A percentile compares a stretch with the other conserved stretches of the same genome.
phyloP scores from a whole-genome alignment of 1,140 invertebrate species.

The Holcopasites calliopsidis region DNA sequence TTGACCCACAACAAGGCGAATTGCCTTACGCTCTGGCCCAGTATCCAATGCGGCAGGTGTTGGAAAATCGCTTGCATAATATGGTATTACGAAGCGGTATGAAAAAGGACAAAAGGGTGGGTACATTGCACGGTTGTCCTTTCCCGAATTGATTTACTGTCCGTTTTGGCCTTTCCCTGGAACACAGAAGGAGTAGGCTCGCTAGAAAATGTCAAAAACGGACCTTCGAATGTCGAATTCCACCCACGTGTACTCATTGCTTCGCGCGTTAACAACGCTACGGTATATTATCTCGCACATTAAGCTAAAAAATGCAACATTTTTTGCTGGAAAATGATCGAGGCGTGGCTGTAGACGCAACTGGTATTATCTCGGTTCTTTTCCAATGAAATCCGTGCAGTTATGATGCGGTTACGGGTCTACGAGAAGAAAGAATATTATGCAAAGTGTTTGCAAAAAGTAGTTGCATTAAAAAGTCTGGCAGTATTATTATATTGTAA shows the following conservation, averaged over 20 bases:
- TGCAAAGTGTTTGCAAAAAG: not conserved
- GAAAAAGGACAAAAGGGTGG: not conserved
- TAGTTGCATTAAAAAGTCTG: not conserved
- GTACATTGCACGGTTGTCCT: not conserved
- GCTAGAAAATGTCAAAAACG: slow-evolving; percentile 15
- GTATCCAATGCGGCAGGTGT: not conserved
- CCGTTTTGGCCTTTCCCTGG: not conserved
- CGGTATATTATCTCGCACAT: not conserved
- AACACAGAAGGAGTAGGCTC: not conserved
- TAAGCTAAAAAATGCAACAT: not conserved
- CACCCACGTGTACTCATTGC: not conserved
- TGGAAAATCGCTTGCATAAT: not conserved
- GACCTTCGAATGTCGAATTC: not conserved
- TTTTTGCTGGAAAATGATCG: not conserved
- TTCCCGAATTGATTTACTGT: not conserved
- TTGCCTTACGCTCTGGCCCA: not conserved
- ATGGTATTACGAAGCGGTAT: not conserved
- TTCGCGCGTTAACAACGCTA: not conserved
- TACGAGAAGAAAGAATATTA: not conserved
- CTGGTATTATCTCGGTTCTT: not conserved
- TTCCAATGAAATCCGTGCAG: not conserved
- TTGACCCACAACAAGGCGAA: not conserved
- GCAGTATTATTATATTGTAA: not conserved
- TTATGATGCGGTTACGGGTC: not conserved
- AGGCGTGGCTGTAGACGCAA: not conserved